Conservation (phyloP, 1,140 invertebrate species). For the Magallana gigas region DNA sequence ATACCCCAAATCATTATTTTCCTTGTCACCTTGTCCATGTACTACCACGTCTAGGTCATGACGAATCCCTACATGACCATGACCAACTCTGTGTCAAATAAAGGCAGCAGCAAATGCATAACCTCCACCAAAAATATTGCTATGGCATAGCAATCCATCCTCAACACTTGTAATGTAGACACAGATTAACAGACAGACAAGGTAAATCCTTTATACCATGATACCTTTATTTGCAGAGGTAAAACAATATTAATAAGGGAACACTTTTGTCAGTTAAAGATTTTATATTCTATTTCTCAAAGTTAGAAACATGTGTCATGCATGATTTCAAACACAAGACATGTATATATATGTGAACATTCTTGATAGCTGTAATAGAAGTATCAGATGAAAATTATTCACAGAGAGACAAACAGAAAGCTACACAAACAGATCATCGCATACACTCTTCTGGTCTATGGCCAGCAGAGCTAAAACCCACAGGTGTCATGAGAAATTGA, state of each 20-base stretch:
- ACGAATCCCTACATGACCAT: neutral
- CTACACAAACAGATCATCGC: no score
- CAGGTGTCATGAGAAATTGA: no score
- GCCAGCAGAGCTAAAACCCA: no score
- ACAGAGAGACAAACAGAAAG: no score
- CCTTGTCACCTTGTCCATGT: neutral
- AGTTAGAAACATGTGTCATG: no score
- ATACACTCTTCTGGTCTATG: no score
- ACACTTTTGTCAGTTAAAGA: slow-evolving; percentile 11
- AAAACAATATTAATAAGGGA: neutral
- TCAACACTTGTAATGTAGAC: neutral
- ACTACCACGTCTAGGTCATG: neutral
- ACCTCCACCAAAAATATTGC: neutral
- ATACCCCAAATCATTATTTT: neutral
- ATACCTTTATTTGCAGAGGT: slow-evolving; percentile 4
- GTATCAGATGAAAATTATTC: no score
- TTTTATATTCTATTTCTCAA: neutral
- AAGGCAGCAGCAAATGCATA: neutral
- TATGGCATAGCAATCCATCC: no score
- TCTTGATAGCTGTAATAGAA: no score
- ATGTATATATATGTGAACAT: no score
- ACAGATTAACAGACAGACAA: slow-evolving; percentile 13
- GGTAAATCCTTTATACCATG: neutral
- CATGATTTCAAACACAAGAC: no score
- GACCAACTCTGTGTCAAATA: neutral